Base-by-base conservation (phyloP, 2,888 invertebrate species). In the Lypha dubia region DNA sequence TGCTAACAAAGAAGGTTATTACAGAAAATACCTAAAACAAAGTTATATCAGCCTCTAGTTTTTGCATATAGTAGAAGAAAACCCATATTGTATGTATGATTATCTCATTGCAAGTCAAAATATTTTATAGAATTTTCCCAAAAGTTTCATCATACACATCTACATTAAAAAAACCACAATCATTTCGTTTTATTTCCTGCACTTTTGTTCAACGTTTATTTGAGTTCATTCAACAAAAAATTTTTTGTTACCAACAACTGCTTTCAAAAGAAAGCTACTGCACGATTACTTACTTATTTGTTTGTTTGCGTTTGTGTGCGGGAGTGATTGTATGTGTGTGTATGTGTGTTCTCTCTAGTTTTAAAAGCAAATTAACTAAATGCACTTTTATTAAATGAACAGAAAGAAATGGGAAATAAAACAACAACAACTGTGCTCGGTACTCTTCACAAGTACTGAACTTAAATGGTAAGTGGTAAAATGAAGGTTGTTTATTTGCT, bases 291-390 rank as follows among this genome's bases (percentile, higher is more conserved):
- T 32, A 41, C 13, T 51, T 71, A n/a, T 41, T 17, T 56, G 68
- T 35, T 4, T 15, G 24, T 53, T 11, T 15, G 6, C n/a, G n/a
- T n/a, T n/a, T n/a, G n/a, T n/a, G n/a, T n/a, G n/a, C n/a, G n/a
- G n/a, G n/a, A n/a, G n/a, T n/a, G n/a, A n/a, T n/a, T 15, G 28
- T 24, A 6, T 28, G 56, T 6, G 5, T 20, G 17, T 35, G 17
- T 58, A 17, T 51, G 13, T 41, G 9, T 44, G 41, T 41, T 28
- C 28, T 68, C 24, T 22, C 22, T 17, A 38, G 11, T 56, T 84
- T 73, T 41, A 77, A 80, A 73, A 68, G 73, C 76, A 84, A 84
- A 84, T 84, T 84, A 80, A 76, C 80, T 80, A 77, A 84, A 84
- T 80, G 80, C 84, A 84, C 84, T 84, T 60, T 53, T 77, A 49